Conservation (phyloP, 2,888 invertebrate species). For the Patella depressa region DNA sequence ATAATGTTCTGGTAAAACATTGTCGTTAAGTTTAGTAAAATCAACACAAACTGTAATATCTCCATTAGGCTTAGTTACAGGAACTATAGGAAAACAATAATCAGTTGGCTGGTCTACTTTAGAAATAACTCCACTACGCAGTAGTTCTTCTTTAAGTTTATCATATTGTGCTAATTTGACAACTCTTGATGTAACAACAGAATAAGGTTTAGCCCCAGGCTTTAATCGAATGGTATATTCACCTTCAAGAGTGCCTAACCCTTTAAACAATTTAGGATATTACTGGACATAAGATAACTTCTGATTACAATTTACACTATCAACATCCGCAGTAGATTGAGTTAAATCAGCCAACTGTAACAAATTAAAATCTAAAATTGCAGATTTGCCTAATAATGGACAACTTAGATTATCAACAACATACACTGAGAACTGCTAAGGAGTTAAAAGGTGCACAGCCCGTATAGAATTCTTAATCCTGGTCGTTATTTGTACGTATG, state of each 20-base stretch:
- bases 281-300: background rate
- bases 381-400: background rate
- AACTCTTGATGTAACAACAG: slow-evolving; percentile 3
- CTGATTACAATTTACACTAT: background rate
- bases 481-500: no score
- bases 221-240: background rate
- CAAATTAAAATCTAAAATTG: background rate
- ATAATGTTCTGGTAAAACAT: background rate
- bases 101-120: background rate
- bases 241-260: background rate
- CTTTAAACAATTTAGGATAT: background rate
- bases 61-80: background rate
- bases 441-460: no score
- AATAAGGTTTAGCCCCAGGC: background rate
- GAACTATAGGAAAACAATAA: background rate
- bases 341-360: background rate
- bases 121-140: background rate
- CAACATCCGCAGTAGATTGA: background rate
- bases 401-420: background rate
- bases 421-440: no score
- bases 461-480: no score
- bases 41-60: background rate
- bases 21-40: slow-evolving; percentile 1
- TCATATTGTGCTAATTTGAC: slow-evolving; percentile 1
- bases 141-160: background rate